Percentiles rank a stretch among this genome's conserved stretches.
Conservation (phyloP, 1,140 invertebrate genomes). For the Drosophila kikkawai region DNA sequence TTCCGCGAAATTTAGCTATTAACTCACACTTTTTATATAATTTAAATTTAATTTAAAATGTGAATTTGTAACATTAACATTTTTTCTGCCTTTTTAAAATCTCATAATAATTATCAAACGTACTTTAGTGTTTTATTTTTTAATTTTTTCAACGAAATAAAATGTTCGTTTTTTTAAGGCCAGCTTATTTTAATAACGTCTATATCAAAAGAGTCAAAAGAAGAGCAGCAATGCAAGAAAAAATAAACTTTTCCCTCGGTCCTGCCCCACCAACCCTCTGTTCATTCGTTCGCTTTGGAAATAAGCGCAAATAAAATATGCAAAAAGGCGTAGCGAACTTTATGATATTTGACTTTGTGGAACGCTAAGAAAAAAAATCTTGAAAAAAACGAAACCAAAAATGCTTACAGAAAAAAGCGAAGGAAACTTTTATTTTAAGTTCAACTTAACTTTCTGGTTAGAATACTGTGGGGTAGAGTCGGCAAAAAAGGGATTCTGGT, state of each 20-base stretch:
- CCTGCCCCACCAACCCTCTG: background rate
- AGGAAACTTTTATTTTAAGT: conserved; percentile 81
- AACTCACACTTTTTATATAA: rapidly evolving
- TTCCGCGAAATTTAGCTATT: background rate
- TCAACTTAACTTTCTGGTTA: conserved; percentile 81
- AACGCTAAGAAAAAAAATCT: conserved; percentile 62
- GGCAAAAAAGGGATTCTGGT: conserved; percentile 5
- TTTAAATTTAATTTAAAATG: background rate
- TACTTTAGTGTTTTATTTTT: background rate
- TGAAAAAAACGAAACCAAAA: conserved; percentile 41
- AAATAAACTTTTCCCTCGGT: conserved; percentile 40
- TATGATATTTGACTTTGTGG: conserved; percentile 82
- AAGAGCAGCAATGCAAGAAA: conserved; percentile 50
- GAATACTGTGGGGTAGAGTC: conserved; percentile 46
- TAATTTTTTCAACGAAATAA: background rate
- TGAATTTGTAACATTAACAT: background rate
- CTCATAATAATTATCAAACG: background rate
- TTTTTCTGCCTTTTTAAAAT: background rate
- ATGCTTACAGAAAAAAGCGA: conserved; percentile 42
- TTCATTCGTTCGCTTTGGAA: conserved; percentile 43
- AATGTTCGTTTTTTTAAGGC: background rate
- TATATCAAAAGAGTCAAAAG: conserved; percentile 46
- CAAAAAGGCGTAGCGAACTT: conserved; percentile 82
- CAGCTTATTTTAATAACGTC: conserved; percentile 25
- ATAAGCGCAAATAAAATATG: conserved; percentile 83